These are phyloP conservation scores for Hyposmocoma kahamanoa DNA, from an alignment of 1,140 invertebrate species.

Conservation along the genomic window DNA sequence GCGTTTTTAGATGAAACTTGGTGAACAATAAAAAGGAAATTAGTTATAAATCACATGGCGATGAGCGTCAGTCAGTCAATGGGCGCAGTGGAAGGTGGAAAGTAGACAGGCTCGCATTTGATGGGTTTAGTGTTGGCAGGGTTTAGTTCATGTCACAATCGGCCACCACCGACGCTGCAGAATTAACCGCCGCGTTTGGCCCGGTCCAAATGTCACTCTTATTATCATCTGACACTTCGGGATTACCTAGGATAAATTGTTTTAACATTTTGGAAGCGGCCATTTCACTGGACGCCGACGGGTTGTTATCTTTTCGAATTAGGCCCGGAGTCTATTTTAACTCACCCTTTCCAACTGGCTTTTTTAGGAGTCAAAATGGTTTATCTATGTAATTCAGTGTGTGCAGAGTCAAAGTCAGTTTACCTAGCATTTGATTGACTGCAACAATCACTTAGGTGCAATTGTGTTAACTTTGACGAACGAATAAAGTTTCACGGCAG, in stretches of 20 bases:
- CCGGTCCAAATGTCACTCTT: slow-evolving; percentile 68
- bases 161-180: slow-evolving; percentile 53
- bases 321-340: slow-evolving; percentile 41
- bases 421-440: slow-evolving; percentile 56
- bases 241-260: slow-evolving; percentile 71
- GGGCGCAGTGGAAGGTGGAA: slow-evolving; percentile 43
- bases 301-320: slow-evolving; percentile 61
- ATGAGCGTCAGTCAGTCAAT: too few species aligned
- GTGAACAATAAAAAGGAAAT: too few species aligned
- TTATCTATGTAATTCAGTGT: slow-evolving; percentile 39
- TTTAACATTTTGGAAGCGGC: slow-evolving; percentile 57
- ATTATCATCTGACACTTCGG: slow-evolving; percentile 67
- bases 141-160: slow-evolving; percentile 67
- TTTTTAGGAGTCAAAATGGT: slow-evolving; percentile 35
- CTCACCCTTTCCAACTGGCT: slow-evolving; percentile 23
- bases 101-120: slow-evolving; percentile 49
- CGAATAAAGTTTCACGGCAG: slow-evolving; percentile 58
- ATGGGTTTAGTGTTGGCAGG: slow-evolving; percentile 62
- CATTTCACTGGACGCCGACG: slow-evolving; percentile 54
- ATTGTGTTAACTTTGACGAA: slow-evolving; percentile 55
- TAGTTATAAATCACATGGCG: too few species aligned
- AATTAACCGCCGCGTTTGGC: slow-evolving; percentile 54
- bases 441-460: slow-evolving; percentile 61
- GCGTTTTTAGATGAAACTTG: too few species aligned
- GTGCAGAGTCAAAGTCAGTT: slow-evolving; percentile 33